phyloP scores from a whole-genome alignment of 2,113 vertebrate genomes.

The Arothron firmamentum region DNA sequence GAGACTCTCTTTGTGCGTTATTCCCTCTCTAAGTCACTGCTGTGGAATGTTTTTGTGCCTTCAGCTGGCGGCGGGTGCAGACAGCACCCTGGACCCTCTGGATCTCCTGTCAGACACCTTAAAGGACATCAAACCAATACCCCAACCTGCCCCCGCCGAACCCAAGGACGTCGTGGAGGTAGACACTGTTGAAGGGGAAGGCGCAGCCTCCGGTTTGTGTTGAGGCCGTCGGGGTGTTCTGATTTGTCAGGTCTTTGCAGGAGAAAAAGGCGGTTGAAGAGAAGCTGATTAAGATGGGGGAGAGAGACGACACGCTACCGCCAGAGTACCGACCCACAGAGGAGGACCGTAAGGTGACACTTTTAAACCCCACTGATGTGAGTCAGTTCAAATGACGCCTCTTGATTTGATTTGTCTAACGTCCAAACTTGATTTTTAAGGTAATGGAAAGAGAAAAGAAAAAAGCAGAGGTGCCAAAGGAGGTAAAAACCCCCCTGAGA shows the following conservation, averaged over 20 bases:
- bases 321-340: constrained; percentile 66
- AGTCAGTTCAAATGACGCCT: too few relatives aligned
- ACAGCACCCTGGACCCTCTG: constrained; percentile 44
- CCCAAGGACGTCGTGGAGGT: constrained; percentile 68
- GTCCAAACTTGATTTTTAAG: constrained; percentile 33
- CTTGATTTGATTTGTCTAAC: neutral
- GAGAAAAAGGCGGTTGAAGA: constrained; percentile 68
- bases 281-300: constrained; percentile 68
- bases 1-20: neutral
- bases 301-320: constrained; percentile 72
- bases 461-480: constrained; percentile 35
- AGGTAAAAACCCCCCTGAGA: constrained; percentile 39
- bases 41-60: neutral
- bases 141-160: constrained; percentile 50
- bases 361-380: neutral
- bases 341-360: constrained; percentile 62
- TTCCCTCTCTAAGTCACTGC: neutral
- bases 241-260: constrained; percentile 39
- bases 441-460: constrained; percentile 48
- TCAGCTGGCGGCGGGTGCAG: constrained; percentile 50
- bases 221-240: neutral
- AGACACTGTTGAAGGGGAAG: neutral
- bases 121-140: constrained; percentile 50
- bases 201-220: neutral
- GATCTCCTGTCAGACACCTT: constrained; percentile 73